Conservation (phyloP, 2,888 invertebrate species). For the Mesochorus sp. region DNA sequence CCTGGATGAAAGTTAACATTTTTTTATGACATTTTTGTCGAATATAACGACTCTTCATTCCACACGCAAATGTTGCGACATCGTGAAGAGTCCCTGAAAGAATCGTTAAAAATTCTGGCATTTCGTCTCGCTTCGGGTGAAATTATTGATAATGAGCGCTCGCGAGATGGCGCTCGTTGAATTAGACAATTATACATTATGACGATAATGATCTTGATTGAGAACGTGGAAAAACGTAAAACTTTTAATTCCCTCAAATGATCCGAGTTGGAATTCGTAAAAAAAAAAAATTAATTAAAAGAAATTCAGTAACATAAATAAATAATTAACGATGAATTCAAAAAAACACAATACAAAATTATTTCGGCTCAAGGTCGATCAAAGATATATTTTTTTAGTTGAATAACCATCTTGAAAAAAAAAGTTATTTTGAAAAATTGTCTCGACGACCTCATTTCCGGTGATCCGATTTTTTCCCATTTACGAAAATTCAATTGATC, state of each 20-base stretch:
- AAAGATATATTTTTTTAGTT: no score
- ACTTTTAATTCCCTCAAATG: not conserved
- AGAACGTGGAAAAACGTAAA: not conserved
- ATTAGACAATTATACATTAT: slow-evolving; percentile 15
- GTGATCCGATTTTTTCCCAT: no score
- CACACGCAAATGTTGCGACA: not conserved
- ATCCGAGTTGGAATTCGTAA: not conserved
- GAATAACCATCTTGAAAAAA: no score
- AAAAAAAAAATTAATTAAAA: no score
- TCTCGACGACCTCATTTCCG: no score
- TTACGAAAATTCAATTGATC: no score
- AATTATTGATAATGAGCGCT: slow-evolving; percentile 48
- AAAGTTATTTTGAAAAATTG: no score
- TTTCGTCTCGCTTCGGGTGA: not conserved
- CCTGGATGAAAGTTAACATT: slow-evolving; percentile 5
- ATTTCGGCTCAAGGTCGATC: no score
- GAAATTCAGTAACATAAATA: no score
- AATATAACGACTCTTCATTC: slow-evolving; percentile 9
- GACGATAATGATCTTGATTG: not conserved
- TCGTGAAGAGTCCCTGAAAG: not conserved
- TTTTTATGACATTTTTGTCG: slow-evolving; percentile 25
- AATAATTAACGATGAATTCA: no score
- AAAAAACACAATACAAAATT: no score
- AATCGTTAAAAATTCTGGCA: slow-evolving; percentile 6
- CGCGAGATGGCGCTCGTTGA: not conserved